phyloP scores from a whole-genome alignment of 2,113 vertebrate species.

The Centropus bengalensis region DNA sequence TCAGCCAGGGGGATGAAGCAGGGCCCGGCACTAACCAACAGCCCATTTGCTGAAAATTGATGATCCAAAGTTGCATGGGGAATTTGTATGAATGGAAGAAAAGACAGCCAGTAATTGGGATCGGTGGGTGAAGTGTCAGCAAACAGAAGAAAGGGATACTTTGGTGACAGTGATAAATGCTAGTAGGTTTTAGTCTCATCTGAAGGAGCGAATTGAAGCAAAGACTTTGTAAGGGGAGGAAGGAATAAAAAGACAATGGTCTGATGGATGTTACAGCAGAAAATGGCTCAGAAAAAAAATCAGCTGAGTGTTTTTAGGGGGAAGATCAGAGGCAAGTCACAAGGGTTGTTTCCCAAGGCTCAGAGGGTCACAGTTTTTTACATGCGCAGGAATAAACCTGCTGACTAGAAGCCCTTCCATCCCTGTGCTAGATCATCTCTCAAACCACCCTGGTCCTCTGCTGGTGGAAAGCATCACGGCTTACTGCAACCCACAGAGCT shows the following conservation, averaged over 20 bases:
- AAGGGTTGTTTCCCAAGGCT: not conserved
- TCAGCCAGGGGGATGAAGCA: conserved; percentile 9
- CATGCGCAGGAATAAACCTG: not conserved
- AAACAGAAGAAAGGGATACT: conserved; percentile 64
- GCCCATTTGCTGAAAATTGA: conserved; percentile 57
- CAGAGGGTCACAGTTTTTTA: not conserved
- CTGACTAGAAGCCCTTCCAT: not conserved
- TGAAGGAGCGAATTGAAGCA: not conserved
- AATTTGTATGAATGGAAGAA: conserved; percentile 64
- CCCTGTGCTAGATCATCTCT: not conserved
- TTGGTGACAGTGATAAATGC: conserved; percentile 69
- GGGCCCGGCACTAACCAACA: not conserved
- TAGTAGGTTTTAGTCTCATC: conserved; percentile 49
- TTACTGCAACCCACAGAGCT: not conserved
- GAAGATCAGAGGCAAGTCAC: not conserved
- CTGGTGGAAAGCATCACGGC: not conserved
- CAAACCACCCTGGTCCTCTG: not conserved
- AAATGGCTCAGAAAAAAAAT: conserved; percentile 25
- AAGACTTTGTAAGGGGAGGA: conserved; percentile 32
- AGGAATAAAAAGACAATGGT: conserved; percentile 10
- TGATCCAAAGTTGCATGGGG: conserved; percentile 57
- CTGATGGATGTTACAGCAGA: not conserved
- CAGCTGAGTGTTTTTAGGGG: not conserved
- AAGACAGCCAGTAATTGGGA: conserved; percentile 67
- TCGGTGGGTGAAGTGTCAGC: conserved; percentile 66